Evolutionary conservation across 2,888 invertebrate species (phyloP).

Genomic region (Pammene fasciana): DNA sequence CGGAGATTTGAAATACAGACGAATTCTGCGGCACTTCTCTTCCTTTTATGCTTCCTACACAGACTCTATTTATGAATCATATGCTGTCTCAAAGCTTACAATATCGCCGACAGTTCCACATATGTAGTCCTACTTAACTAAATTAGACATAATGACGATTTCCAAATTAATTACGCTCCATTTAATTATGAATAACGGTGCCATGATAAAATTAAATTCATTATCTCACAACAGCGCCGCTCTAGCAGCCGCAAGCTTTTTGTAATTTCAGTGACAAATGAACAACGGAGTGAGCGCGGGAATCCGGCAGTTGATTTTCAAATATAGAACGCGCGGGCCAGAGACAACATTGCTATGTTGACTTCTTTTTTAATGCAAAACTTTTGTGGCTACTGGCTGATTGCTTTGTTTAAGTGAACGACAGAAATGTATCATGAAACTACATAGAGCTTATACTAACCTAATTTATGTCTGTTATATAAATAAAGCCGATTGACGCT

Average conservation of each 20-base stretch:
- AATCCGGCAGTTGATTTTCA: slow-evolving; percentile 61
- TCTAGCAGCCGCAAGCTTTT: slow-evolving; percentile 69
- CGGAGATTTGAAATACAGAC: too few relatives aligned
- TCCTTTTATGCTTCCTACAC: too few relatives aligned
- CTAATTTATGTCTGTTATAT: neutral
- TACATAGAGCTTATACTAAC: too few relatives aligned
- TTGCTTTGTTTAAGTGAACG: slow-evolving; percentile 1
- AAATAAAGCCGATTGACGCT: too few relatives aligned
- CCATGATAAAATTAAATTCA: slow-evolving; percentile 69
- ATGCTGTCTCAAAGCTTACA: neutral
- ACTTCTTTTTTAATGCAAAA: slow-evolving; percentile 10
- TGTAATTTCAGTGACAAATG: slow-evolving; percentile 77
- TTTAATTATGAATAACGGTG: slow-evolving; percentile 56
- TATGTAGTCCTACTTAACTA: slow-evolving; percentile 17
- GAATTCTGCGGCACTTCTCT: too few relatives aligned
- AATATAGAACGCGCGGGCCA: slow-evolving; percentile 54
- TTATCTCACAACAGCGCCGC: slow-evolving; percentile 57
- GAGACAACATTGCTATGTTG: slow-evolving; percentile 45
- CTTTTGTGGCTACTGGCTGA: slow-evolving; percentile 23
- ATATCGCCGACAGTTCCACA: neutral
- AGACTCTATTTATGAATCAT: too few relatives aligned
- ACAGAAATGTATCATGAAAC: too few relatives aligned
- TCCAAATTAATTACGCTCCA: slow-evolving; percentile 44
- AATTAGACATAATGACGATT: slow-evolving; percentile 37
- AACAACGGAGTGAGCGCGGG: slow-evolving; percentile 56